Conservation (phyloP, 2,113 vertebrate species). For the Gadus chalcogrammus region DNA sequence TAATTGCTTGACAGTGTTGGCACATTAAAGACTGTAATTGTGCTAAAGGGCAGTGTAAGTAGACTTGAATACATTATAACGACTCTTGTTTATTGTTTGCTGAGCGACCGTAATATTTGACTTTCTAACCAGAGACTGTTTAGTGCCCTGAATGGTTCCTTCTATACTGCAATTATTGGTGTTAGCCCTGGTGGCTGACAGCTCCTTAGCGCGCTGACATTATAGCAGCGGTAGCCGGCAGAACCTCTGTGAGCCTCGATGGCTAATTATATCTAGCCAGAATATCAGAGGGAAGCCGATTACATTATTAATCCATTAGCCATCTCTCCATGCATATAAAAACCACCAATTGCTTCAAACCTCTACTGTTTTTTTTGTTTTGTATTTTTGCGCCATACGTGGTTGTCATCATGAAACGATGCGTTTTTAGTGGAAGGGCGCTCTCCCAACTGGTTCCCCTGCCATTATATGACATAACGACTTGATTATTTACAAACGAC, state of each 20-base stretch:
- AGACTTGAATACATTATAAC: neutral
- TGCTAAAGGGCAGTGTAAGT: too few species aligned
- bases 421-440: too few species aligned
- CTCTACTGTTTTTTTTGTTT: neutral
- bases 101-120: neutral
- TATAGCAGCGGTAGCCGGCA: slow-evolving; percentile 41
- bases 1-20: too few species aligned
- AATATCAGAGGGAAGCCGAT: slow-evolving; percentile 29
- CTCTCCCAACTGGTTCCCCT: neutral
- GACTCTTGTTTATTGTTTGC: neutral
- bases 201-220: slow-evolving; percentile 36
- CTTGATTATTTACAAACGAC: neutral
- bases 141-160: slow-evolving; percentile 19
- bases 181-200: slow-evolving; percentile 34
- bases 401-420: too few species aligned
- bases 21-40: too few species aligned
- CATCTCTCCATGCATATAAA: slow-evolving; percentile 19
- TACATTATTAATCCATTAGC: slow-evolving; percentile 37
- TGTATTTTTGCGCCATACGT: neutral
- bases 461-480: neutral
- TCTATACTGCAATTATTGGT: slow-evolving; percentile 38
- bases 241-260: slow-evolving; percentile 43
- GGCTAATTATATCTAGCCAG: slow-evolving; percentile 49
- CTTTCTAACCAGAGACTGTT: slow-evolving; percentile 7
- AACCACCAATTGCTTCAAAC: slow-evolving; percentile 9